These are phyloP conservation scores for Chloroceryle aenea DNA, from an alignment of 2,113 vertebrate species.

Conservation along the genomic window DNA sequence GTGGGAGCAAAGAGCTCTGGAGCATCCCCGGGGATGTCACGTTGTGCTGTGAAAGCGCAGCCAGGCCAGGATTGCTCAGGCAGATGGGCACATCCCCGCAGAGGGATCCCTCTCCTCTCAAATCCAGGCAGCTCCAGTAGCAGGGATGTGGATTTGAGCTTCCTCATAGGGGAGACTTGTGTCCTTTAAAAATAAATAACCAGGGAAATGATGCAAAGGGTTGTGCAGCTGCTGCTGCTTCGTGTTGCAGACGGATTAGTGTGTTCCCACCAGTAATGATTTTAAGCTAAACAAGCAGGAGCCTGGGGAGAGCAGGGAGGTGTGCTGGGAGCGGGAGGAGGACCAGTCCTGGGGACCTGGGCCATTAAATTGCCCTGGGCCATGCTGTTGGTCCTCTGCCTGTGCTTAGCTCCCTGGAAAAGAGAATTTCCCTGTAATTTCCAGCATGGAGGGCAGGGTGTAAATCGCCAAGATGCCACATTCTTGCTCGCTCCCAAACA, in stretches of 20 bases:
- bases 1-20: background rate
- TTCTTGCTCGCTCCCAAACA: background rate
- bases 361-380: fast-evolving
- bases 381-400: fast-evolving
- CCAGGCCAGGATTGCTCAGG: background rate
- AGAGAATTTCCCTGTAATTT: background rate
- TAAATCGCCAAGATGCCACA: background rate
- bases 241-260: background rate
- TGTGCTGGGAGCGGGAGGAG: background rate
- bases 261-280: background rate
- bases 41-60: background rate
- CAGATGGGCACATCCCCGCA: background rate
- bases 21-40: background rate
- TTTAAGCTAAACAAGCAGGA: background rate
- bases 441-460: background rate
- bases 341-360: background rate
- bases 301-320: background rate
- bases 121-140: background rate
- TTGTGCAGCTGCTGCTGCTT: conserved; percentile 15
- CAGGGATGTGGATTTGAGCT: background rate
- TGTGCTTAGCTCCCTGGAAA: background rate
- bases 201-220: background rate
- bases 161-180: background rate
- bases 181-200: background rate
- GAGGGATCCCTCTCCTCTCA: background rate